phyloP scores from a whole-genome alignment of 2,888 invertebrate species.

The Xylota segnis region DNA sequence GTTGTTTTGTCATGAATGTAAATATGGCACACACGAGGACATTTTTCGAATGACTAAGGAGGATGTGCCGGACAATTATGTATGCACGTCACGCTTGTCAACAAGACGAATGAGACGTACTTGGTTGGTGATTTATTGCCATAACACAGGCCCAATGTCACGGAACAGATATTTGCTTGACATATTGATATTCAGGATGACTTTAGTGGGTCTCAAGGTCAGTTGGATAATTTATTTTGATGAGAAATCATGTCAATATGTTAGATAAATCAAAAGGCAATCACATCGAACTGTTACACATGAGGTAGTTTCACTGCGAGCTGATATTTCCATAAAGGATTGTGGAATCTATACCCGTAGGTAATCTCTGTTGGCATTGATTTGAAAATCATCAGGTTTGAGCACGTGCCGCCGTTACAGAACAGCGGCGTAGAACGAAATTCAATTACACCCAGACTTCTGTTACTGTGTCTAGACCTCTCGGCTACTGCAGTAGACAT shows the following conservation, averaged over 20 bases:
- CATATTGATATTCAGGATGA: conserved; percentile 15
- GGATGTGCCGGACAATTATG: neutral
- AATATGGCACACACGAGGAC: neutral
- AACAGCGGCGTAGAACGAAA: no score
- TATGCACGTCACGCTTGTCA: conserved; percentile 34
- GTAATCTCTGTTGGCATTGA: neutral
- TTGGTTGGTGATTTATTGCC: conserved; percentile 18
- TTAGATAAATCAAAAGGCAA: conserved; percentile 18
- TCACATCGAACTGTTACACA: neutral
- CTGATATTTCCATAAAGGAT: neutral
- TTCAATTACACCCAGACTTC: no score
- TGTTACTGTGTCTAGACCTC: no score
- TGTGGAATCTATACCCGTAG: neutral
- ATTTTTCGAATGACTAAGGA: neutral
- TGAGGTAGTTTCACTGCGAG: no score
- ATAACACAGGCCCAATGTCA: neutral
- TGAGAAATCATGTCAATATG: neutral
- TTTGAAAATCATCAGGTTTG: neutral
- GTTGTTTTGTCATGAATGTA: neutral
- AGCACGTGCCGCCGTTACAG: neutral
- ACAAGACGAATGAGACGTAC: conserved; percentile 2
- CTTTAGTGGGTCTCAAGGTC: neutral
- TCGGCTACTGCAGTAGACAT: no score
- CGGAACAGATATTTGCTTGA: neutral
- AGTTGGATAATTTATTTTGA: conserved; percentile 13